phyloP scores from a whole-genome alignment of 2,888 invertebrate genomes.

The Drosophila imparisetae region DNA sequence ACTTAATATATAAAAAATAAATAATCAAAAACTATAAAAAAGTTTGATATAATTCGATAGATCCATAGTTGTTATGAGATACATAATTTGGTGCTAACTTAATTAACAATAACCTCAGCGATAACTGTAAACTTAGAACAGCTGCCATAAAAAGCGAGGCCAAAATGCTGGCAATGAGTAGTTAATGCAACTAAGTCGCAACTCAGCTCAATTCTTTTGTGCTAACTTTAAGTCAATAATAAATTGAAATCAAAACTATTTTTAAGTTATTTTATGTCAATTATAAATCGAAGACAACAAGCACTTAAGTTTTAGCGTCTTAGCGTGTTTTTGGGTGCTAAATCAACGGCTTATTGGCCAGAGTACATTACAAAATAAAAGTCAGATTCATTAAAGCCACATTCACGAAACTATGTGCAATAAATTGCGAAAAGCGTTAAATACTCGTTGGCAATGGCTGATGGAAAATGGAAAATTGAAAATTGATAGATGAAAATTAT shows the following conservation, averaged over 20 bases:
- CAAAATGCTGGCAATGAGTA: not conserved
- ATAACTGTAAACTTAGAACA: not conserved
- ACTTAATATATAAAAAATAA: not conserved
- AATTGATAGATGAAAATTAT: constrained; percentile 12
- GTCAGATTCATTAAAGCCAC: constrained; percentile 31
- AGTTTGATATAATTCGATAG: no score
- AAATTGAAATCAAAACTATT: not conserved
- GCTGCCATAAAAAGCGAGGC: not conserved
- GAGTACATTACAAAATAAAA: constrained; percentile 18
- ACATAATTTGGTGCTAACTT: not conserved
- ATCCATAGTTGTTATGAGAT: no score
- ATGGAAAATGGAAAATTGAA: not conserved
- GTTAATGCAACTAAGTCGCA: not conserved
- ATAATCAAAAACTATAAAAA: no score
- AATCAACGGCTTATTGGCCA: constrained; percentile 14
- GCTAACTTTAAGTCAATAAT: not conserved
- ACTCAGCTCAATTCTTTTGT: not conserved
- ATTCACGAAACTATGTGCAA: constrained; percentile 13
- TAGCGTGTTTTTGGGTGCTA: not conserved
- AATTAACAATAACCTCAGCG: not conserved
- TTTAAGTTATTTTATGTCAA: constrained; percentile 1
- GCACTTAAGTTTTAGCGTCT: not conserved
- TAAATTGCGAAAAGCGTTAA: constrained; percentile 29
- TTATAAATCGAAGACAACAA: constrained; percentile 8
- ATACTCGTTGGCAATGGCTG: constrained; percentile 8